A percentile compares a stretch with the other conserved stretches of the same genome.
phyloP scores from a whole-genome alignment of 2,888 invertebrate species.

The Mayetiola destructor region DNA sequence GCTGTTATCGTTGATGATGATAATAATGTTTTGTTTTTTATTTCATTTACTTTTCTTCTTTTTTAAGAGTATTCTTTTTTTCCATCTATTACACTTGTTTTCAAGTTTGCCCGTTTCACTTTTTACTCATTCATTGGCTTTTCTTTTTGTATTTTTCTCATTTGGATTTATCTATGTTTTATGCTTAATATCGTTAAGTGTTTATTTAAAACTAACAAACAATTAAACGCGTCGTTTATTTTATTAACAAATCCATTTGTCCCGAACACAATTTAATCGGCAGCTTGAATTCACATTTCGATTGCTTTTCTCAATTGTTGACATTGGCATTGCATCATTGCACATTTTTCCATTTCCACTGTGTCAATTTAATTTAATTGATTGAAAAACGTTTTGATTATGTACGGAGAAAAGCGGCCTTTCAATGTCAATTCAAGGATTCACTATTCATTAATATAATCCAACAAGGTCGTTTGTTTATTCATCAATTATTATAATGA shows the following conservation, averaged over 20 bases:
- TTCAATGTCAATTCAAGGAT: too few species aligned
- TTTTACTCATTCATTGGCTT: background rate
- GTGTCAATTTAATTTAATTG: too few species aligned
- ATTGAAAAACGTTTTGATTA: too few species aligned
- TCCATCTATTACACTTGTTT: background rate
- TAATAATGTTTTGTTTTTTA: background rate
- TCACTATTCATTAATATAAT: too few species aligned
- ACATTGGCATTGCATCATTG: too few species aligned
- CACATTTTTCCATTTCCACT: too few species aligned
- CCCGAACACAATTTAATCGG: background rate
- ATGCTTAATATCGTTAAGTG: background rate
- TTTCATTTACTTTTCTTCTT: background rate
- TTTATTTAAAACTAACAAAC: background rate
- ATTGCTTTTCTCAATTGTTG: too few species aligned
- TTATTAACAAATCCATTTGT: background rate
- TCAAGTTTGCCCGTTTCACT: background rate
- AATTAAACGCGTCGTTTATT: constrained; percentile 6
- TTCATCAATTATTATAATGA: too few species aligned
- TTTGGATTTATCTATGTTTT: background rate
- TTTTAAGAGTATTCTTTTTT: background rate
- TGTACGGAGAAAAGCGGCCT: too few species aligned
- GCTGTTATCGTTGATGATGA: too few species aligned
- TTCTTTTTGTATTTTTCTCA: background rate
- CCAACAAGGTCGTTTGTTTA: too few species aligned
- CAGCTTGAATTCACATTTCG: too few species aligned